Base-by-base conservation (phyloP, 2,113 vertebrate genomes). In the Eulemur macaco region DNA sequence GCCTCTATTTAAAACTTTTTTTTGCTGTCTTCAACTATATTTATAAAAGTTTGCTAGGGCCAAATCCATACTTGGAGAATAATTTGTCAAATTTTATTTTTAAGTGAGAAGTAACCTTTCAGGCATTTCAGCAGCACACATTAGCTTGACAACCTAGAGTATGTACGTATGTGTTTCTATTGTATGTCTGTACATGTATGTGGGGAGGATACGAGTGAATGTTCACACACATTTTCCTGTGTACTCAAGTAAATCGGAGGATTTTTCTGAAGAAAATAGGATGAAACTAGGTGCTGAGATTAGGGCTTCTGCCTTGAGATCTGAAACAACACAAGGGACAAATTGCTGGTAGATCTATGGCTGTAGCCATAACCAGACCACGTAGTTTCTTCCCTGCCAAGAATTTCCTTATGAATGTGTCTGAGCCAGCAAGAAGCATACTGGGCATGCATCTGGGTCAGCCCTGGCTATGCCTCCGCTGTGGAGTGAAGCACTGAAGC, bases 221-320 rank as follows among this genome's bases (percentile, higher is more conserved):
- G 94, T 92, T 96, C 68, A 80, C 63, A 97, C 68, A 85, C 54
- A 20, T 95, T 97, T 95, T 60, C 15, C 95, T 96, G 83, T 90
- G 66, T 63, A 58, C 39, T 95, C 58, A 69, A 81, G 86, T 73
- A 77, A 80, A 34, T 60, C 4, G 15, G 81, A 87, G 58, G 37
- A 27, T 91, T 94, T 81, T 96, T 80, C 47, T 94, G 58, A 94
- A 95, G 95, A 92, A 80, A 81, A 91, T 60, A 63, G 91, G 78
- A 73, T 94, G 39, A 91, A 94, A 86, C 77, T 93, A 94, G 97
- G 95, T 97, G 96, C 93, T 89, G 95, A 96, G 94, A 76, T 86
- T 21, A 39, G 52, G 86, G 93, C 96, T 86, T 95, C 93, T 93
- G 91, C 88, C 96, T 83, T 92, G 91, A 91, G 58, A 71, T 95